Evolutionary conservation across 2,797 vertebrate genomes (phyloP), one percentile per base, ranked within the genome.

Genomic region (Takifugu rubripes): DNA sequence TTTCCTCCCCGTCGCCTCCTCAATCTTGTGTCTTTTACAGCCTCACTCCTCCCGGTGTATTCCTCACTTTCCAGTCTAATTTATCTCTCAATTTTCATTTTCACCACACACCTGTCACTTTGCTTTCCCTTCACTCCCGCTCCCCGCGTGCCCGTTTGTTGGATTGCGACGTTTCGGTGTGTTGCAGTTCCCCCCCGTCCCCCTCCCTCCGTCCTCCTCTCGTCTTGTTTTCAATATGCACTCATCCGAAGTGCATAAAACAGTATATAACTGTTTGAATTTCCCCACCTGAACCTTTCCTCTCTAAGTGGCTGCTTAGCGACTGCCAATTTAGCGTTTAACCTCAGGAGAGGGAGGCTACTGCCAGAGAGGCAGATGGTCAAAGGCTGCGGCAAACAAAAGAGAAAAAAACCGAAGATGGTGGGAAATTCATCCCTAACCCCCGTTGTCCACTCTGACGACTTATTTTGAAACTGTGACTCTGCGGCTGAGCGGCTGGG

Each of bases 351-450:
- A 78, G 67, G 42, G 63, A 65, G 69, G 74, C 79, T 77, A 75
- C 54, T 82, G 83, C 81, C 82, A 88, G 76, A 79, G 78, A 83
- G 80, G 75, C 88, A 90, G 87, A 91, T 90, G 90, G 88, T 88
- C 86, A 85, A 75, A 78, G 71, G 71, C 59, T 64, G 63, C 76
- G 71, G 84, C 70, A 72, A 79, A 46, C 16, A 21, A 82, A 10
- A 40, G 11, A 40, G 1, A 40, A 10, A 10, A 40, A 10, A 40
- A 2, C 2, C 5, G 14, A 82, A 80, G 74, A 87, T 81, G 74
- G 74, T 76, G 63, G 68, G 68, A 81, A 87, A 84, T 79, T 72
- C 80, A 84, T 83, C 78, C 79, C 75, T 85, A 83, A 84, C 86
- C 83, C 82, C 73, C 53, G 61, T 74, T 74, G 67, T 66, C 76